Percentiles rank a stretch among this genome's conserved stretches.
These are phyloP conservation scores for Clarias gariepinus DNA, from an alignment of 2,113 vertebrate genomes.

Conservation along the genomic window DNA sequence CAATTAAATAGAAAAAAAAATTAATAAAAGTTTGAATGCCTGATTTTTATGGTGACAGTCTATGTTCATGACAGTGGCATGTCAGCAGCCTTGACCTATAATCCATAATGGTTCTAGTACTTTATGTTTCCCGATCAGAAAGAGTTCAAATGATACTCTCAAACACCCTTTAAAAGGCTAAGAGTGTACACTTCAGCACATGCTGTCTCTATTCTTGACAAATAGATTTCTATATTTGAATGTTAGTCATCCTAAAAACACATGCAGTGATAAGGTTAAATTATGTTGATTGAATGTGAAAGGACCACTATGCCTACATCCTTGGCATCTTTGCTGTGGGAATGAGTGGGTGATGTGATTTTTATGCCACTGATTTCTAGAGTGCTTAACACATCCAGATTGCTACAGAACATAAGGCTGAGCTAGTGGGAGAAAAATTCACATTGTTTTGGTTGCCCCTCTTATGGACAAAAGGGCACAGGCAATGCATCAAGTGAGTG, in stretches of 20 bases:
- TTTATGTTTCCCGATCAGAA: background rate
- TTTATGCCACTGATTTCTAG: conserved; percentile 15
- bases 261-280: background rate
- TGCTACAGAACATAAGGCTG: background rate
- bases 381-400: conserved; percentile 6
- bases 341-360: conserved; percentile 28
- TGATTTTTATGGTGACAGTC: background rate
- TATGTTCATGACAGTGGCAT: background rate
- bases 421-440: conserved; percentile 9
- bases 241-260: background rate
- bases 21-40: background rate
- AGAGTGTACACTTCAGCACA: background rate
- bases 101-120: background rate
- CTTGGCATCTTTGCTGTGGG: background rate
- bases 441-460: background rate
- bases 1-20: too few relatives aligned
- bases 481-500: background rate
- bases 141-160: background rate
- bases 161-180: background rate
- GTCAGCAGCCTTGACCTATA: background rate
- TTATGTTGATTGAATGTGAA: conserved; percentile 7
- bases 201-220: background rate
- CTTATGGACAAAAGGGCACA: background rate
- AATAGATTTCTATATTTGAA: background rate
- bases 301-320: background rate